Evolutionary conservation across 1,140 invertebrate species (phyloP).

Genomic region (Sitophilus oryzae): DNA sequence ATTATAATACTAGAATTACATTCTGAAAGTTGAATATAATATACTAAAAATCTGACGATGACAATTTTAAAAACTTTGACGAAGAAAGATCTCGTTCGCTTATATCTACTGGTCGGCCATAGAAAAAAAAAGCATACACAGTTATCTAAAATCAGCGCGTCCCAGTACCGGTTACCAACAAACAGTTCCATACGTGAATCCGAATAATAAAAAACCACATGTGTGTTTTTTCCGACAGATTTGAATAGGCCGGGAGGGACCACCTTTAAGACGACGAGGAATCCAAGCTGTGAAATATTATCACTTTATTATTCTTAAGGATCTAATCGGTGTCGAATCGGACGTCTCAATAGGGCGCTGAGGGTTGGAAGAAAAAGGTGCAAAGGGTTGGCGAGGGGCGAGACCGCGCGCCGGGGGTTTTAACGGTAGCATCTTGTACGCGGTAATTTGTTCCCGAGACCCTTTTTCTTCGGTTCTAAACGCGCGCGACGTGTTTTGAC

Average conservation of each 20-base stretch:
- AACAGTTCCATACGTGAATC: conserved; percentile 11
- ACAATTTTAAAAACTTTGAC: no score
- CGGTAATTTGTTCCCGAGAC: no score
- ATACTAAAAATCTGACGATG: no score
- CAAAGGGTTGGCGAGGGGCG: conserved; percentile 29
- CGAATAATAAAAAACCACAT: conserved; percentile 28
- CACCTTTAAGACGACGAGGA: conserved; percentile 34
- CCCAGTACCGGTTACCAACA: no score
- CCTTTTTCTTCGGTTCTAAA: no score
- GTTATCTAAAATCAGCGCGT: no score
- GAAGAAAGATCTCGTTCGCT: no score
- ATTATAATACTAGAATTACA: no score
- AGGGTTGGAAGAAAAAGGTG: conserved; percentile 28
- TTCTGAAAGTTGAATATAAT: no score
- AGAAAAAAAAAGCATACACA: no score
- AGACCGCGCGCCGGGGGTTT: conserved; percentile 25
- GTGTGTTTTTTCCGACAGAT: conserved; percentile 12
- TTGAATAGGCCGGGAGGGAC: conserved; percentile 26
- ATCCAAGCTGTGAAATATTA: conserved; percentile 37
- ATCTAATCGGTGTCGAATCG: conserved; percentile 36
- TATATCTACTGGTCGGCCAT: no score
- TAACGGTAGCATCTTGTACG: conserved; percentile 35
- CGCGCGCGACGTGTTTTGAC: no score
- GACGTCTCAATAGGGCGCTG: conserved; percentile 31
- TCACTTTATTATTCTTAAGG: conserved; percentile 36